Percentiles rank a stretch among this genome's conserved stretches.
phyloP scores from a whole-genome alignment of 2,113 vertebrate genomes.

The Bufo gargarizans region DNA sequence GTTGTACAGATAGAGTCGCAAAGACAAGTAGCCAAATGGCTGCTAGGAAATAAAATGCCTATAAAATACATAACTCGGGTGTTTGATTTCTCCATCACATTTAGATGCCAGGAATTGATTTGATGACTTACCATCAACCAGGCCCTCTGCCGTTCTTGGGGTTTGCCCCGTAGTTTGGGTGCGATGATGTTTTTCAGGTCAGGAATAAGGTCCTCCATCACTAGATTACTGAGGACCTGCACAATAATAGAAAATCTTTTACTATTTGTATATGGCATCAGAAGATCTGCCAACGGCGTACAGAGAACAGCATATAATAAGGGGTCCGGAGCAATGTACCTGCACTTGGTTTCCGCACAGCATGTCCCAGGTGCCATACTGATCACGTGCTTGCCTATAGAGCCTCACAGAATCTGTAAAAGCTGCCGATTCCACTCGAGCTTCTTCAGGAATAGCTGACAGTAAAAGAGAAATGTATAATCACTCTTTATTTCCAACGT shows the following conservation, averaged over 20 bases:
- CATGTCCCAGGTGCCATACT: conserved; percentile 97
- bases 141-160: conserved; percentile 82
- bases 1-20: background rate
- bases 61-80: background rate
- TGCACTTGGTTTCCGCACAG: conserved; percentile 88
- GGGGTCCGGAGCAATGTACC: conserved; percentile 69
- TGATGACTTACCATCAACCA: conserved; percentile 85
- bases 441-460: conserved; percentile 88
- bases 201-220: conserved; percentile 89
- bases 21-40: background rate
- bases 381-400: conserved; percentile 85
- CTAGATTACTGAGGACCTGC: conserved; percentile 91
- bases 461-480: background rate
- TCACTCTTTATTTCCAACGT: too few species aligned
- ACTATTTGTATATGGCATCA: background rate
- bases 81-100: background rate
- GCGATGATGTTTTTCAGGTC: conserved; percentile 82
- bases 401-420: conserved; percentile 88
- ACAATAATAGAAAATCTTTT: background rate
- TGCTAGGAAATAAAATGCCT: background rate
- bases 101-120: background rate
- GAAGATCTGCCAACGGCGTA: background rate
- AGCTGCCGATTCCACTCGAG: conserved; percentile 84
- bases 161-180: conserved; percentile 88
- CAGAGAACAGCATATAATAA: background rate